Percentiles rank a stretch among this genome's conserved stretches.
These are phyloP conservation scores for Dasypogon diadema DNA, from an alignment of 2,888 invertebrate genomes.

Conservation along the genomic window DNA sequence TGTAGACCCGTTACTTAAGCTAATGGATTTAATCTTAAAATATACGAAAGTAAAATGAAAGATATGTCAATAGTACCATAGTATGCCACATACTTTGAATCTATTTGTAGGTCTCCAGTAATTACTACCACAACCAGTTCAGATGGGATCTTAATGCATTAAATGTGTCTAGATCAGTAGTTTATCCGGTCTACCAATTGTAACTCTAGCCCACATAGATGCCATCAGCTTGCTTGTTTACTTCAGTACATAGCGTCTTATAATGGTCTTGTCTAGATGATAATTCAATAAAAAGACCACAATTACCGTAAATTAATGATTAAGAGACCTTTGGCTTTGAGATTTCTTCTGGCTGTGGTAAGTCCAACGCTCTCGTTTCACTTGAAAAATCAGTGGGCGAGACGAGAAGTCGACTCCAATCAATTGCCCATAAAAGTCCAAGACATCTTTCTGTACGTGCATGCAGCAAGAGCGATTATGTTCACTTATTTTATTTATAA, in stretches of 20 bases:
- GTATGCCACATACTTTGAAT: no score
- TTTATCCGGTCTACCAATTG: not conserved
- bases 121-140: no score
- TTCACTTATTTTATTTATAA: not conserved
- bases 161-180: not conserved
- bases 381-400: slow-evolving; percentile 33
- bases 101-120: no score
- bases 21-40: no score
- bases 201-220: not conserved
- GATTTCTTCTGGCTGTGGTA: not conserved
- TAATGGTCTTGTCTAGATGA: not conserved
- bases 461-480: not conserved
- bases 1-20: no score
- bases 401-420: slow-evolving; percentile 14
- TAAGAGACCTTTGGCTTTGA: slow-evolving; percentile 2
- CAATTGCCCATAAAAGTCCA: slow-evolving; percentile 45
- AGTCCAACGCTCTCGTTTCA: not conserved
- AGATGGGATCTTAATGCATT: not conserved
- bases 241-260: not conserved
- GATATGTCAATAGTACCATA: no score
- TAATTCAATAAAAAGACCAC: slow-evolving; percentile 31
- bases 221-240: not conserved
- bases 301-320: slow-evolving; percentile 39
- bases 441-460: slow-evolving; percentile 25
- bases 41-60: no score